Evolutionary conservation across 2,797 vertebrate genomes (phyloP), one percentile per base, ranked within the genome.

Genomic region (Sebastes oblongus): DNA sequence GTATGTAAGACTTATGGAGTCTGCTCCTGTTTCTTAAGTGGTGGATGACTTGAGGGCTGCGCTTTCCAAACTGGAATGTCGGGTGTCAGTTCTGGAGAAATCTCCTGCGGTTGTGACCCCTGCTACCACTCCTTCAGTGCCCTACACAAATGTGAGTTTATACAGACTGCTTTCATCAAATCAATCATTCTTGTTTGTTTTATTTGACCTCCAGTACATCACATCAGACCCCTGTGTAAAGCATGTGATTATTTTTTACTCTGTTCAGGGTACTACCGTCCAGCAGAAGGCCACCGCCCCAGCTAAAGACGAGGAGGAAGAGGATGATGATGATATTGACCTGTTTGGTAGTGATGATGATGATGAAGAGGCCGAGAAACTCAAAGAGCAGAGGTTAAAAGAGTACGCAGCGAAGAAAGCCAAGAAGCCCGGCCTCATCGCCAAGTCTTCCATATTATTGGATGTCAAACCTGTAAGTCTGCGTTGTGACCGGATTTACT

Each of bases 401-500:
- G 97, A 96, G 82, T 99, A 99, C 0, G 93, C 98, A 0, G 97
- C 96, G 76, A 98, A 90, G 92, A 99, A 99, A 58, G 95, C 97
- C 79, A 97, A 96, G 92, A 99, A 99, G 77, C 97, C 98, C 0
- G 87, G 84, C 1, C 74, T 98, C 64, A 96, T 99, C 6, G 98
- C 98, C 86, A 99, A 99, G 90, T 99, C 98, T 34, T 99, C 98
- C 34, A 99, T 99, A 89, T 93, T 99, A 18, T 84, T 99, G 86
- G 98, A 99, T 0, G 98, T 99, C 58, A 99, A 99, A 80, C 98
- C 98, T 0, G 98, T 99, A 94, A 88, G 97, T 90, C 32, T 30
- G 27, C 4, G 0, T 16, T 46, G 12, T 2, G 13, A 56, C 8
- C 0, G 1, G 5, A 54, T 64, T 56, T 16, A 20, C 29, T 24